Evolutionary conservation across 2,797 vertebrate genomes (phyloP).

Genomic region (Diceros bicornis): DNA sequence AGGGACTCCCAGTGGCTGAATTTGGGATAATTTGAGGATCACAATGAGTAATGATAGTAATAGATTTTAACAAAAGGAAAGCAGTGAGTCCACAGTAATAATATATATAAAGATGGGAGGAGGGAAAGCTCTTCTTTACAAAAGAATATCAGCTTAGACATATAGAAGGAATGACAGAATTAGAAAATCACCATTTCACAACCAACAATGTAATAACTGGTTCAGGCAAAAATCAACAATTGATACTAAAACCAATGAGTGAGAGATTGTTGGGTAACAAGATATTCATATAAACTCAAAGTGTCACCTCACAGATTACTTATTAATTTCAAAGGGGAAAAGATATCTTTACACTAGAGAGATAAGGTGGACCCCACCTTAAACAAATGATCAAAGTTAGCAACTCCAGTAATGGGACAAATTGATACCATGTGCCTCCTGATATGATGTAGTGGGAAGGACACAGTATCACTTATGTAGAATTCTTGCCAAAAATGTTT

Average conservation of each 20-base stretch:
- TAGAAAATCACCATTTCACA: slow-evolving; percentile 32
- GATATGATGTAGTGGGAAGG: background rate
- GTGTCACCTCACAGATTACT: background rate
- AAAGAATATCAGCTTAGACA: slow-evolving; percentile 9
- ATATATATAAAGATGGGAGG: background rate
- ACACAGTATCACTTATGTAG: background rate
- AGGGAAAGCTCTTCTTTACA: slow-evolving; percentile 6
- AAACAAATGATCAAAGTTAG: slow-evolving; percentile 50
- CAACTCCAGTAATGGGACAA: slow-evolving; percentile 32
- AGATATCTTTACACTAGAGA: background rate
- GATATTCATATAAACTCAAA: slow-evolving; percentile 28
- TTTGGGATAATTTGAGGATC: slow-evolving; percentile 36
- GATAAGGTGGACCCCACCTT: background rate
- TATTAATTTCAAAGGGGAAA: slow-evolving; percentile 37
- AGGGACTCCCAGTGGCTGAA: background rate
- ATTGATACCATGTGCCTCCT: background rate
- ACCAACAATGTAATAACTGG: background rate
- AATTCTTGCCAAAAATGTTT: slow-evolving; percentile 3
- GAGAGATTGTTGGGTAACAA: background rate
- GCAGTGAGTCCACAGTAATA: background rate
- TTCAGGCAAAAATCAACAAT: background rate
- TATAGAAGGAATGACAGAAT: slow-evolving; percentile 30
- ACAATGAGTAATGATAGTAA: slow-evolving; percentile 27
- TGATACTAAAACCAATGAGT: slow-evolving; percentile 4
- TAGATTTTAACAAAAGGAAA: background rate